These are phyloP conservation scores for Parnassius mnemosyne DNA, from an alignment of 2,888 invertebrate genomes.

Conservation along the genomic window DNA sequence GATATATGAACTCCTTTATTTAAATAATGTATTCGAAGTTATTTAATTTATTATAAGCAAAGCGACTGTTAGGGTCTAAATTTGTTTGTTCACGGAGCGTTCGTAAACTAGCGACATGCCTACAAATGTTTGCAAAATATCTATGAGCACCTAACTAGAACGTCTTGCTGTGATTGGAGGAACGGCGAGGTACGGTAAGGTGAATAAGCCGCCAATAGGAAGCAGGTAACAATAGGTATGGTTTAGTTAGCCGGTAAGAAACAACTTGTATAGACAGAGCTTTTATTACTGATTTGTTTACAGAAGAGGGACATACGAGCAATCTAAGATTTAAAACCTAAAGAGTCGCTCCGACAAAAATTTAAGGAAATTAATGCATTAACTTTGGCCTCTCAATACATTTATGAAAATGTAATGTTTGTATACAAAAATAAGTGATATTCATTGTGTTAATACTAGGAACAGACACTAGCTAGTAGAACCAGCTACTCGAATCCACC, in stretches of 20 bases:
- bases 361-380: too few relatives aligned
- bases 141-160: slow-evolving; percentile 48
- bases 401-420: too few relatives aligned
- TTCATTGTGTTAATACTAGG: too few relatives aligned
- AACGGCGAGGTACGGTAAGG: slow-evolving; percentile 37
- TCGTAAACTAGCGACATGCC: neutral
- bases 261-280: slow-evolving; percentile 29
- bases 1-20: too few relatives aligned
- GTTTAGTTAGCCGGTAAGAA: slow-evolving; percentile 55
- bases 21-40: neutral
- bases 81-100: neutral
- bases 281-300: slow-evolving; percentile 13
- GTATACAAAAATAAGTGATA: too few relatives aligned
- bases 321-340: too few relatives aligned
- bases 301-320: too few relatives aligned
- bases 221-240: slow-evolving; percentile 59
- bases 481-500: too few relatives aligned
- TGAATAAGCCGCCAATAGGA: slow-evolving; percentile 48
- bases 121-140: slow-evolving; percentile 40
- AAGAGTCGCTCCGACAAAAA: too few relatives aligned
- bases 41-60: neutral
- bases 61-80: neutral
- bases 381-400: too few relatives aligned
- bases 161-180: slow-evolving; percentile 65
- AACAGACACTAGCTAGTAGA: too few relatives aligned